A percentile compares a stretch with the other conserved stretches of the same genome.
These are phyloP conservation scores for Drosophila subsilvestris DNA, from an alignment of 2,888 invertebrate genomes.

Conservation along the genomic window DNA sequence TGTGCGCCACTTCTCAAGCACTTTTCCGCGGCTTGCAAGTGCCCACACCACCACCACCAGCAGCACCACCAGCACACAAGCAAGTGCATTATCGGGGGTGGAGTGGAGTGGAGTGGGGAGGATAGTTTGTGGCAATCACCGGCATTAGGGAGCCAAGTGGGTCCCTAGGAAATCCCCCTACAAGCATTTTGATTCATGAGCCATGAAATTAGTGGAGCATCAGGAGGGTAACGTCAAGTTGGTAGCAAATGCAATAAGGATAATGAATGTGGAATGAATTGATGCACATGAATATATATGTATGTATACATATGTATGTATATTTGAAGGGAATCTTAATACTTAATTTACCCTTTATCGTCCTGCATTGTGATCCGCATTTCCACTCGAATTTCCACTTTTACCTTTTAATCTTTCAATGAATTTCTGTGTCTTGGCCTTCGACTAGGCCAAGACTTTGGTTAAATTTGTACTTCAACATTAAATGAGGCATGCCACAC, in stretches of 20 bases:
- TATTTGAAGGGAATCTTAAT: no score
- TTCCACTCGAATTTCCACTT: no score
- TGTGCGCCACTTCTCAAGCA: slow-evolving; percentile 49
- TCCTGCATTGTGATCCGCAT: no score
- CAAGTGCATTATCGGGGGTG: neutral
- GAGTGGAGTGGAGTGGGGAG: no score
- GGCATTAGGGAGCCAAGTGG: neutral
- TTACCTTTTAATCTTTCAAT: no score
- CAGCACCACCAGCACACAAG: slow-evolving; percentile 3
- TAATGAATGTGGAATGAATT: neutral
- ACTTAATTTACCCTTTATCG: no score
- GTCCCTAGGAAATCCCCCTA: neutral
- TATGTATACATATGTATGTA: no score
- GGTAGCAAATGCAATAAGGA: slow-evolving; percentile 2
- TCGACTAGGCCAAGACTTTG: no score
- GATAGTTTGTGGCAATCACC: neutral
- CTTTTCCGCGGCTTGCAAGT: slow-evolving; percentile 43
- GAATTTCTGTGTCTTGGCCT: no score
- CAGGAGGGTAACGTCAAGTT: neutral
- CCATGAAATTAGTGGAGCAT: slow-evolving; percentile 7
- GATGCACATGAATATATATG: no score
- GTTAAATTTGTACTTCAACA: no score
- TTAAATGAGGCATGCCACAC: no score
- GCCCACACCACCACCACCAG: slow-evolving; percentile 9
- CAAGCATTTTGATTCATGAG: slow-evolving; percentile 8